Evolutionary conservation across 2,888 invertebrate species (phyloP), one percentile per base, ranked within the genome.

Genomic region (Dasypogon diadema): DNA sequence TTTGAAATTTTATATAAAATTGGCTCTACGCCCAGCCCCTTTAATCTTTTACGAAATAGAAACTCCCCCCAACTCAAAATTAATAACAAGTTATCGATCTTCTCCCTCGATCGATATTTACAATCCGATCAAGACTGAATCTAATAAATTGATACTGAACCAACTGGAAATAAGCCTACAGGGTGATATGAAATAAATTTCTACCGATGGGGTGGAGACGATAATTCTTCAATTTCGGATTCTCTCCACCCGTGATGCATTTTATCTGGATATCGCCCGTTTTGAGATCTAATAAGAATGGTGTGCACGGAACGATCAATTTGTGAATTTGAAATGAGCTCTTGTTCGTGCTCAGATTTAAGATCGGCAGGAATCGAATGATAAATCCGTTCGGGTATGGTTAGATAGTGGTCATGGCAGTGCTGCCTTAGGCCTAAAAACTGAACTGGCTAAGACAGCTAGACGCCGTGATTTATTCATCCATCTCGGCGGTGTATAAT

Each of bases 111-210:
- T 22, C 18, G 21, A 51, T 51, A 14, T 21, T 54, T 21, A 18
- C 18, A 54, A 48, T 2, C n/a, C 1, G 42, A 12, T 12, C n/a
- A 42, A 12, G n/a, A 42, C 10, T 42, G n/a, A 12, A 18, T 10
- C 37, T 12, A 3, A 0, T 4, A 21, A 60, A 60, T 60, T 60
- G 16, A 60, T 60, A 34, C 18, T 21, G 12, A 60, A 10, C 18
- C 60, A 60, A 37, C 37, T 60, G 37, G 21, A 60, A 18, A 37
- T 18, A 18, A 65, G 65, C 65, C 65, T 34, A 46, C 22, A 18
- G 65, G 65, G 65, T 65, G 46, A 65, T 65, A 24, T 22, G 46
- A 48, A n/a, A 65, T 48, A 65, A 65, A 65, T 65, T 46, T 65
- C 37, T 18, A 65, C 46, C 65, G 48, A 65, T 65, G 46, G 65